phyloP scores from a whole-genome alignment of 1,140 invertebrate species.

The Pissodes strobi region DNA sequence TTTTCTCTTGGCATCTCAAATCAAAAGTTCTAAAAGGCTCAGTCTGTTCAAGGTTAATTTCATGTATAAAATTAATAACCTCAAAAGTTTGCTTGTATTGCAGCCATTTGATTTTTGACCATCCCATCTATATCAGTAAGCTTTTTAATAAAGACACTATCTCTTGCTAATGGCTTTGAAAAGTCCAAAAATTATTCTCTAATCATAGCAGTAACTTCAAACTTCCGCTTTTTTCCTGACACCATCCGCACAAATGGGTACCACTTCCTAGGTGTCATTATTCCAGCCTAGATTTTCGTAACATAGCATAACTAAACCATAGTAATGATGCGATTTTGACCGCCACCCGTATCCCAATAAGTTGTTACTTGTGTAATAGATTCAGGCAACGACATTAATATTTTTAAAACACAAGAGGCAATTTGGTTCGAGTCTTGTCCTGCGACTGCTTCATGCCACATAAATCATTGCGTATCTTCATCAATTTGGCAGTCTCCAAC shows the following conservation, averaged over 20 bases:
- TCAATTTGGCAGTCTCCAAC: too few relatives aligned
- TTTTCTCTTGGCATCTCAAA: conserved; percentile 1
- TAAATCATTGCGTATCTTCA: too few relatives aligned
- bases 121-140: not conserved
- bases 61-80: conserved; percentile 3
- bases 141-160: not conserved
- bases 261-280: not conserved
- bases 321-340: too few relatives aligned
- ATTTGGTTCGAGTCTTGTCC: too few relatives aligned
- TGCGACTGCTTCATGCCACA: too few relatives aligned
- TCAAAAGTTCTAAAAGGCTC: not conserved
- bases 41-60: not conserved
- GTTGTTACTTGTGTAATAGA: too few relatives aligned
- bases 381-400: too few relatives aligned
- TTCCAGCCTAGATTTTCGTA: too few relatives aligned
- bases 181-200: not conserved
- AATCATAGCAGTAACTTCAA: not conserved
- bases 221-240: not conserved
- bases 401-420: too few relatives aligned
- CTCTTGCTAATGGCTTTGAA: not conserved
- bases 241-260: not conserved
- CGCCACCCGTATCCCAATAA: too few relatives aligned
- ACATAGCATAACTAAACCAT: too few relatives aligned
- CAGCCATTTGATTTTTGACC: not conserved
- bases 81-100: not conserved